Conservation (phyloP, 2,888 invertebrate species). For the Cerceris rybyensis region DNA sequence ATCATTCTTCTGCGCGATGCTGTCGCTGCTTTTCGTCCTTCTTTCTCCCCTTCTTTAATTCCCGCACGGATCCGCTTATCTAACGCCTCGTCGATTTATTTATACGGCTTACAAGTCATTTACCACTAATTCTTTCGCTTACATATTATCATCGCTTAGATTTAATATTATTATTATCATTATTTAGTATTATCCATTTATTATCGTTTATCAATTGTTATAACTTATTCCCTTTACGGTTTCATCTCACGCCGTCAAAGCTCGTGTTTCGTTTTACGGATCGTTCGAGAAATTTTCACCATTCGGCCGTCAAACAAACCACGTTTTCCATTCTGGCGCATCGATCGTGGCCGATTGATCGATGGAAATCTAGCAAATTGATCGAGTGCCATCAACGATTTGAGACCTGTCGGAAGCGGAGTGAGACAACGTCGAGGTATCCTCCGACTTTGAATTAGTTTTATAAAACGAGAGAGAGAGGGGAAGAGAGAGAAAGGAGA, state of each 20-base stretch:
- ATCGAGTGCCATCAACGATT: background rate
- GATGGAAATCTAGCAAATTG: background rate
- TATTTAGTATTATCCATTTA: constrained; percentile 32
- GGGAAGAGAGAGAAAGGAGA: constrained; percentile 19
- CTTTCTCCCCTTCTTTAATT: constrained; percentile 1
- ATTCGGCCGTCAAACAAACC: no score
- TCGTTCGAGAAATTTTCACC: background rate
- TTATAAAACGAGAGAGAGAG: constrained; percentile 13
- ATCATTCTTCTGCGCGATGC: constrained; percentile 10
- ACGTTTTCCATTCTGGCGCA: background rate
- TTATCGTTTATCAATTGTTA: constrained; percentile 28
- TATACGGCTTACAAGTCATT: constrained; percentile 5
- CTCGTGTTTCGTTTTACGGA: no score
- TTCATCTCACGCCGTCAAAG: background rate
- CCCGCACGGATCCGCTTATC: background rate
- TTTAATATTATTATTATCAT: constrained; percentile 31
- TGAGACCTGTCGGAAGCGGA: constrained; percentile 11
- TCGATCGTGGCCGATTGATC: background rate
- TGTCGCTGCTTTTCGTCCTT: constrained; percentile 28
- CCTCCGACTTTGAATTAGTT: constrained; percentile 18
- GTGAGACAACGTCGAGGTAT: constrained; percentile 16
- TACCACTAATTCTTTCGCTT: constrained; percentile 17
- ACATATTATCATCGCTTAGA: constrained; percentile 15
- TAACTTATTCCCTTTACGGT: constrained; percentile 10
- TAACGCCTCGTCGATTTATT: constrained; percentile 7